Evolutionary conservation across 2,113 vertebrate genomes (phyloP).

Genomic region (Accipiter virgatus): DNA sequence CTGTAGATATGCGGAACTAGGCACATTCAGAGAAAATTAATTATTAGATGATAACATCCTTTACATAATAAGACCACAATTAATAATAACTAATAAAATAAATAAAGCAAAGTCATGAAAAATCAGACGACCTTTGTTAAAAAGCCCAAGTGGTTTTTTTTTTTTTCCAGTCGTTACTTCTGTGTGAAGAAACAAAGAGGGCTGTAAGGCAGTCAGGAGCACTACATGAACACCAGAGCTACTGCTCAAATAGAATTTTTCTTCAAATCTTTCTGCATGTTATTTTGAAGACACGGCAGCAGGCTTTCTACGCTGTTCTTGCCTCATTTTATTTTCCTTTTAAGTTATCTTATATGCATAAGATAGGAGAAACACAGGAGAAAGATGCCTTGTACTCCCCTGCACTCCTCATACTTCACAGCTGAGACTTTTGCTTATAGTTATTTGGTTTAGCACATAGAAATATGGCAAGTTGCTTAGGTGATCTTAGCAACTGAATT

Average conservation of each 20-base stretch:
- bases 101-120: background rate
- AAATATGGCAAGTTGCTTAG: background rate
- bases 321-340: constrained; percentile 9
- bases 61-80: background rate
- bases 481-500: constrained; percentile 19
- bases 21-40: background rate
- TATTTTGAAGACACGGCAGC: background rate
- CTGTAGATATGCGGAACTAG: background rate
- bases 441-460: background rate
- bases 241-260: background rate
- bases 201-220: background rate
- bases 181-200: background rate
- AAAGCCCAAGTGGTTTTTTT: background rate
- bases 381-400: constrained; percentile 11
- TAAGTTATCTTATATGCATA: background rate
- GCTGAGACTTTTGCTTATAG: background rate
- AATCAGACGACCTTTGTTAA: background rate
- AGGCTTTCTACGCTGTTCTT: constrained; percentile 16
- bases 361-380: background rate
- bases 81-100: background rate
- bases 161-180: background rate
- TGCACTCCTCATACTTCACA: background rate
- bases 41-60: background rate
- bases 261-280: background rate
- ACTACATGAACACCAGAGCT: background rate